A percentile compares a stretch with the other conserved stretches of the same genome.
Conservation (phyloP, 2,797 vertebrate genomes). For the Cetoscarus ocellatus region DNA sequence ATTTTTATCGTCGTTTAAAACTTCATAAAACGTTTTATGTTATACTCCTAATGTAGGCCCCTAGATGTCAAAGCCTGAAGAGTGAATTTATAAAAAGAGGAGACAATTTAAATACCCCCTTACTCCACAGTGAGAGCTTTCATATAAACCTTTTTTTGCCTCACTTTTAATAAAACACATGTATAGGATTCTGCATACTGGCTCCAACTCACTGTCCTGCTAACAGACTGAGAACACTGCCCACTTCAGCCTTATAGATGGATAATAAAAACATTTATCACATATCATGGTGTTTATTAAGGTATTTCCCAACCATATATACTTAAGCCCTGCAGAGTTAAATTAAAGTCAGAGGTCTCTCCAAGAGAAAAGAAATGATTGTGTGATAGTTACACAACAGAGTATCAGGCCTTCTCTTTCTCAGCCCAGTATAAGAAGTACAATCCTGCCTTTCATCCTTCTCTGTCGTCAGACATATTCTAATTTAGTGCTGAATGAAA, state of each 20-base stretch:
- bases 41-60: too few species aligned
- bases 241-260: neutral
- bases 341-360: constrained; percentile 5
- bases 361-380: constrained; percentile 6
- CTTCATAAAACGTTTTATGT: too few species aligned
- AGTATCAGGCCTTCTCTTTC: neutral
- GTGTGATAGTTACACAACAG: constrained; percentile 22
- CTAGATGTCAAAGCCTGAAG: too few species aligned
- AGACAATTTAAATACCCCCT: too few species aligned
- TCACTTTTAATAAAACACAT: too few species aligned
- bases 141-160: too few species aligned
- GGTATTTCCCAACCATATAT: neutral
- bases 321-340: neutral
- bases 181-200: too few species aligned
- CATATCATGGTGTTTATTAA: neutral
- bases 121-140: too few species aligned
- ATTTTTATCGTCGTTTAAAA: too few species aligned
- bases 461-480: neutral
- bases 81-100: too few species aligned
- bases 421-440: neutral
- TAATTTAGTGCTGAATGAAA: neutral
- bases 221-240: too few species aligned
- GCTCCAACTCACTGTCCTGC: neutral
- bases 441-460: neutral
- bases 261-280: neutral